A percentile compares a stretch with the other conserved stretches of the same genome.
Evolutionary conservation across 1,140 invertebrate genomes (phyloP).

Genomic region (Drosophila nigromelanica): DNA sequence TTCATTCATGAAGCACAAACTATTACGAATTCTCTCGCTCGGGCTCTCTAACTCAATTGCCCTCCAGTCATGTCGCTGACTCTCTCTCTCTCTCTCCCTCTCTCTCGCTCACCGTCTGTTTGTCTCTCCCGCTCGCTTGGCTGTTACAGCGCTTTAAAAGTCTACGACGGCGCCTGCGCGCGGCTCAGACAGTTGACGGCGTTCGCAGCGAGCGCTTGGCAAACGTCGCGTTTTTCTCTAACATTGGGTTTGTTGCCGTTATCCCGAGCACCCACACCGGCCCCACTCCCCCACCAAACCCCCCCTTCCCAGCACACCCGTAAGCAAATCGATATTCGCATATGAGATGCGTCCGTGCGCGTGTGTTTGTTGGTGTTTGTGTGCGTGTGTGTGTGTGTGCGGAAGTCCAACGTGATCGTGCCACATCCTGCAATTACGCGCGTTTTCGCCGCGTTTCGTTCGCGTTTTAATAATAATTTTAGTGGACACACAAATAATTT

Average conservation of each 20-base stretch:
- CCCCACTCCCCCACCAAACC: background rate
- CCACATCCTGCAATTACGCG: slow-evolving; percentile 50
- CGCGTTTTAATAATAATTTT: slow-evolving; percentile 19
- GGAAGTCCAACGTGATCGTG: slow-evolving; percentile 5
- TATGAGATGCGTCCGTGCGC: slow-evolving; percentile 3
- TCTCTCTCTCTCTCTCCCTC: background rate
- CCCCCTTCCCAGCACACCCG: background rate
- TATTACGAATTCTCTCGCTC: background rate
- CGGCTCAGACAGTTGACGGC: slow-evolving; percentile 74
- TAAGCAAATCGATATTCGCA: slow-evolving; percentile 11
- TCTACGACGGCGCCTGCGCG: slow-evolving; percentile 62
- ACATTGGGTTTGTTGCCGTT: slow-evolving; percentile 23
- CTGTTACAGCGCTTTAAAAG: slow-evolving; percentile 62
- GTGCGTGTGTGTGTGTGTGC: slow-evolving; percentile 16
- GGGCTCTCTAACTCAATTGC: slow-evolving; percentile 8
- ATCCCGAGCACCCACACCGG: background rate
- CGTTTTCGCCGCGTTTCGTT: slow-evolving; percentile 27
- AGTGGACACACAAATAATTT: slow-evolving; percentile 17
- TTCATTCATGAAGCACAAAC: slow-evolving; percentile 44
- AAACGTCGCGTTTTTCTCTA: slow-evolving; percentile 52
- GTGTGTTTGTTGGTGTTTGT: slow-evolving; percentile 17
- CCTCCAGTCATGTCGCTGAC: too few species aligned
- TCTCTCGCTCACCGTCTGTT: background rate
- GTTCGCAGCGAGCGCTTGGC: slow-evolving; percentile 66
- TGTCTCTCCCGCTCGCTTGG: background rate